These are phyloP conservation scores for Acholoe squamosa DNA, from an alignment of 2,888 invertebrate genomes.

Conservation along the genomic window DNA sequence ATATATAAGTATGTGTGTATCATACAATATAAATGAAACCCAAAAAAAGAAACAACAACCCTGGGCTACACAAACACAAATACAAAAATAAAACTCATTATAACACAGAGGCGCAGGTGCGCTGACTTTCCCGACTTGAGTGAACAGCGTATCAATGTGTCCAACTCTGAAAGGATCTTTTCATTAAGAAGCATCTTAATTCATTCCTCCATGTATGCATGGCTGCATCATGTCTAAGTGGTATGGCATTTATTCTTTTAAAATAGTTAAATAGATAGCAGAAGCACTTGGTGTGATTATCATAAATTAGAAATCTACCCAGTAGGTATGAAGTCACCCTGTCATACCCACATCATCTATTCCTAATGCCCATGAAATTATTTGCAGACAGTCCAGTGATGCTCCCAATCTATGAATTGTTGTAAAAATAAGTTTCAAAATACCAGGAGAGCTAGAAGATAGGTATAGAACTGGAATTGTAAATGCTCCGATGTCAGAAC, in stretches of 20 bases:
- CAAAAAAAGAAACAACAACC: constrained; percentile 48
- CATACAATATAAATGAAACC: background rate
- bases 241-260: background rate
- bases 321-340: too few species aligned
- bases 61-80: constrained; percentile 57
- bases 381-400: too few species aligned
- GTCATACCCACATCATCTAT: too few species aligned
- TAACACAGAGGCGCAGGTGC: constrained; percentile 12
- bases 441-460: background rate
- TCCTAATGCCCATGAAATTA: too few species aligned
- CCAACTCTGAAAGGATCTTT: background rate
- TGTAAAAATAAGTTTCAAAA: background rate
- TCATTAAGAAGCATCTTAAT: background rate
- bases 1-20: background rate
- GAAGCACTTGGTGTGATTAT: too few species aligned
- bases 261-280: background rate
- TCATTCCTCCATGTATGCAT: background rate
- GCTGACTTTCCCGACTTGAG: constrained; percentile 14
- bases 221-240: background rate
- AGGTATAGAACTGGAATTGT: background rate
- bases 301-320: too few species aligned
- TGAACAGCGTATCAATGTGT: background rate
- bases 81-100: constrained; percentile 60
- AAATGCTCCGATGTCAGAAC: background rate
- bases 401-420: too few species aligned